A percentile compares a stretch with the other conserved stretches of the same genome.
phyloP scores from a whole-genome alignment of 2,797 vertebrate genomes.

The Decapterus maruadsi region DNA sequence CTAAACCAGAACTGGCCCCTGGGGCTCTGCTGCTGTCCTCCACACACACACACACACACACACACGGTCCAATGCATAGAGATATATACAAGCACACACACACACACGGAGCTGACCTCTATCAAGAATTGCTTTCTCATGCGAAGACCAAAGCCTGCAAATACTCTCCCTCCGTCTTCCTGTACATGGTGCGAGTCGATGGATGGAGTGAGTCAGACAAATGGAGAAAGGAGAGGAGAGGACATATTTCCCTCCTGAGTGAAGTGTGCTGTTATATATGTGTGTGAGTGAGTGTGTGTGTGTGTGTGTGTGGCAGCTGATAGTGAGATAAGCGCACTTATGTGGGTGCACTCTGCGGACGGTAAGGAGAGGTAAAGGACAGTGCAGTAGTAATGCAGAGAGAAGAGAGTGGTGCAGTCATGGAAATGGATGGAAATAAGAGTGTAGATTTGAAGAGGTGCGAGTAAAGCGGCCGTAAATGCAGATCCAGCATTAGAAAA shows the following conservation, averaged over 20 bases:
- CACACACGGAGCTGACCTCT: conserved; percentile 48
- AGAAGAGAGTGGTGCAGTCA: conserved; percentile 32
- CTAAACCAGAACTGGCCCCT: conserved; percentile 65
- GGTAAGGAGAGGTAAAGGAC: conserved; percentile 66
- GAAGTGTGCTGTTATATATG: conserved; percentile 25
- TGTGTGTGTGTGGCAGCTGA: conserved; percentile 32
- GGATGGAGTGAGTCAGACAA: conserved; percentile 58
- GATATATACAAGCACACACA: not conserved
- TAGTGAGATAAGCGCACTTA: conserved; percentile 61
- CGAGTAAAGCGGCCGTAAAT: conserved; percentile 30
- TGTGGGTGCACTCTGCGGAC: conserved; percentile 49
- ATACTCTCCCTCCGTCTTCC: conserved; percentile 54
- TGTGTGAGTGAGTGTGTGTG: conserved; percentile 23
- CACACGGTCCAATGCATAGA: not conserved
- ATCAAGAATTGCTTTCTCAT: conserved; percentile 52
- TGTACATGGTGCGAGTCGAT: conserved; percentile 25
- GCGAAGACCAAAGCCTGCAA: conserved; percentile 58
- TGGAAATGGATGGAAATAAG: conserved; percentile 30
- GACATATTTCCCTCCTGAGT: conserved; percentile 54
- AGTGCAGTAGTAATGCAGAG: conserved; percentile 54
- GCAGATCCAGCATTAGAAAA: conserved; percentile 18
- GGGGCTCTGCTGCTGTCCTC: conserved; percentile 38
- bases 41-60: conserved; percentile 16
- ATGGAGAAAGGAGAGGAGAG: conserved; percentile 41
- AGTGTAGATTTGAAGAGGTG: conserved; percentile 13